Percentiles rank a stretch among this genome's conserved stretches.
phyloP scores from a whole-genome alignment of 2,888 invertebrate species.

The Catocala nupta region DNA sequence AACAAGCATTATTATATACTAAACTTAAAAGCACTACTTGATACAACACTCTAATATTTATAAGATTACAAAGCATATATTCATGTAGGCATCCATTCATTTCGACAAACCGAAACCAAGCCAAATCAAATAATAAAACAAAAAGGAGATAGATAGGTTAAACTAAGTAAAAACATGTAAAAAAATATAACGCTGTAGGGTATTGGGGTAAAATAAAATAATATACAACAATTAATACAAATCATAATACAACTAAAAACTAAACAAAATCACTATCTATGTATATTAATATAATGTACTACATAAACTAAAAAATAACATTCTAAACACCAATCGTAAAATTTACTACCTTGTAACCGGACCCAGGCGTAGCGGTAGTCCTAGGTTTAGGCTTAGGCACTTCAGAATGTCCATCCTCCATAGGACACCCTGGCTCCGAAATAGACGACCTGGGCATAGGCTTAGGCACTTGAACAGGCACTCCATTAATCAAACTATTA shows the following conservation, averaged over 20 bases:
- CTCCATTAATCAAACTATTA: conserved; percentile 78
- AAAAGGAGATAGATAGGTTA: conserved; percentile 18
- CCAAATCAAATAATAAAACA: conserved; percentile 19
- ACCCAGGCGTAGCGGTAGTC: conserved; percentile 88
- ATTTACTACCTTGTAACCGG: conserved; percentile 92
- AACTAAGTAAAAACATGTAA: conserved; percentile 16
- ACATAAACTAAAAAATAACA: not conserved
- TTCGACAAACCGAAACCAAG: not conserved
- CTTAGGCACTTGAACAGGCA: conserved; percentile 89
- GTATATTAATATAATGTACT: no score
- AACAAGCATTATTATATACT: no score
- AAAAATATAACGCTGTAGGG: not conserved
- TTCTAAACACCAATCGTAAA: conserved; percentile 27
- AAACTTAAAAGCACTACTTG: no score
- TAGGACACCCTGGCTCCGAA: conserved; percentile 87
- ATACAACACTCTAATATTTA: no score
- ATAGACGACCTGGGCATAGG: conserved; percentile 94
- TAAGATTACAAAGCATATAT: no score
- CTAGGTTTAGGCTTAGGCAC: conserved; percentile 90
- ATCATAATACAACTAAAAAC: not conserved
- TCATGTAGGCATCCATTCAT: no score
- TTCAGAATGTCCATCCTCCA: conserved; percentile 78
- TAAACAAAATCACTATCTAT: not conserved
- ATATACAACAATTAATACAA: conserved; percentile 5
- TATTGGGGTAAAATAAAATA: not conserved